Conservation (phyloP, 2,113 vertebrate species). For the Chlamydotis undulata region DNA sequence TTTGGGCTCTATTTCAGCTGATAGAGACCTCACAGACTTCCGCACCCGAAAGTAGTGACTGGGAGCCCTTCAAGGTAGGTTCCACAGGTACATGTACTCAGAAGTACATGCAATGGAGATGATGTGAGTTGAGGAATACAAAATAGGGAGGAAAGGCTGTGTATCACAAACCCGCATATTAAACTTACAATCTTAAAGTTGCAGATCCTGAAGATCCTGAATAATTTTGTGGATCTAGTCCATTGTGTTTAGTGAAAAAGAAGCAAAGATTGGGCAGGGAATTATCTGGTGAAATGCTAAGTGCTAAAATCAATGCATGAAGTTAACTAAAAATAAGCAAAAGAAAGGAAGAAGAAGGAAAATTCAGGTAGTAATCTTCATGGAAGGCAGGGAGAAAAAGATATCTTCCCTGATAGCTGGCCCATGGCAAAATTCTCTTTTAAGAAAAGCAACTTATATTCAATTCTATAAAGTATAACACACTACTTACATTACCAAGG, state of each 20-base stretch:
- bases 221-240: neutral
- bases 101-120: neutral
- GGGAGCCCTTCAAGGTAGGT: neutral
- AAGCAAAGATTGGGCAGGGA: neutral
- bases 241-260: neutral
- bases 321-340: neutral
- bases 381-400: neutral
- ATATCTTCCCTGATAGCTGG: neutral
- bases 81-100: neutral
- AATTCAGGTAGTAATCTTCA: neutral
- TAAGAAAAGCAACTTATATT: neutral
- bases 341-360: neutral
- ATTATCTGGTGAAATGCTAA: neutral
- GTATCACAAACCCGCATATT: neutral
- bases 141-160: accelerated
- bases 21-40: neutral
- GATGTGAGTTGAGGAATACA: neutral
- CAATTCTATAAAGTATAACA: accelerated
- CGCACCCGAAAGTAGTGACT: accelerated
- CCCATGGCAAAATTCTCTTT: neutral
- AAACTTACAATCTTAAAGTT: neutral
- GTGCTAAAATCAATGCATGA: neutral
- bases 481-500: neutral
- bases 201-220: neutral
- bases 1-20: neutral